Conservation (phyloP, 2,888 invertebrate species). For the Cryptocheilus praepositus region DNA sequence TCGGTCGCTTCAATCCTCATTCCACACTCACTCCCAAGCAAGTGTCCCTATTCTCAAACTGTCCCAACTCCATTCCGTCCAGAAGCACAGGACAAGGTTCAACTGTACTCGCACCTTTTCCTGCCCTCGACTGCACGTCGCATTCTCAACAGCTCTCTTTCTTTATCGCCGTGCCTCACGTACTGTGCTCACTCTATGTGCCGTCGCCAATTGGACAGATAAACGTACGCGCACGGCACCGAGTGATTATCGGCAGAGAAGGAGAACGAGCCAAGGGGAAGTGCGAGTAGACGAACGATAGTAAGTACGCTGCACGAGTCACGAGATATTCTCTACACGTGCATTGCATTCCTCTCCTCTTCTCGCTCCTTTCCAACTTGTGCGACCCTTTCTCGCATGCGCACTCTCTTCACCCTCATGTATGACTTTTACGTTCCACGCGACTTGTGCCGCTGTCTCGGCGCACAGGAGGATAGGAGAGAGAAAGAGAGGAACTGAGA, state of each 20-base stretch:
- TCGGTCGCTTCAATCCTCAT: no score
- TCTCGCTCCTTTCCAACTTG: no score
- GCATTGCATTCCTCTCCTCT: conserved; percentile 38
- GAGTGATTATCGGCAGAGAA: conserved; percentile 33
- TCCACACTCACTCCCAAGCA: no score
- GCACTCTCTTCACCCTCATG: neutral
- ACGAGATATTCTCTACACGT: conserved; percentile 33
- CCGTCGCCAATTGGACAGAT: no score
- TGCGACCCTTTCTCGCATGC: neutral
- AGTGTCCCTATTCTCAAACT: no score
- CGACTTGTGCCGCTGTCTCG: conserved; percentile 27
- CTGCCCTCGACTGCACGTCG: no score
- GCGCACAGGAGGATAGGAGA: conserved; percentile 7
- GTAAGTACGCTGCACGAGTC: conserved; percentile 20
- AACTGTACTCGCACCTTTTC: no score
- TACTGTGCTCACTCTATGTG: no score
- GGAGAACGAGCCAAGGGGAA: neutral
- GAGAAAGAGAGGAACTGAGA: conserved; percentile 21
- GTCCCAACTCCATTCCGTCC: no score
- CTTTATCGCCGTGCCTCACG: conserved; percentile 12
- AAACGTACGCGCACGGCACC: conserved; percentile 32
- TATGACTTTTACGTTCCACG: conserved; percentile 35
- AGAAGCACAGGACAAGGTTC: no score
- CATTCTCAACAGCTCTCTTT: no score
- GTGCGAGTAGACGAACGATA: conserved; percentile 8